Evolutionary conservation across 2,113 vertebrate genomes (phyloP), one percentile per base, ranked within the genome.

Genomic region (Hyperopisus bebe): DNA sequence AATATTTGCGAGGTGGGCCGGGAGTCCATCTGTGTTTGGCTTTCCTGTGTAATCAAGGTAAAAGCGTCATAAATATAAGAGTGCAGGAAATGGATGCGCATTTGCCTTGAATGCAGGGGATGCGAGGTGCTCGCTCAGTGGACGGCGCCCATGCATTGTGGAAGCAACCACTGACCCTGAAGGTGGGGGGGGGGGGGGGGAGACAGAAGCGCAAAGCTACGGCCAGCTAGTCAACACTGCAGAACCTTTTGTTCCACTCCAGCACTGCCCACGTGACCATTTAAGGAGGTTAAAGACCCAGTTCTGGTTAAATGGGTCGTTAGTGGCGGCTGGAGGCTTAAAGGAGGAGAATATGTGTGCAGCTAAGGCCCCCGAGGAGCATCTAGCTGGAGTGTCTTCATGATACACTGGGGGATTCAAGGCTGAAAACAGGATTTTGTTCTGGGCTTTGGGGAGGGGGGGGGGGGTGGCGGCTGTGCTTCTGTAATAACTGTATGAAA

Each of bases 1-100:
- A 93, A 94, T 94, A 93, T 94, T 94, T 94, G 92, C 92, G 91
- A 85, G 89, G 39, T 48, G 89, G 88, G 90, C 91, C 47, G 50
- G 39, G 48, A 91, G 13, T 91, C 90, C 89, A 90, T 74, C 91
- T 90, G 93, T 94, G 90, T 94, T 93, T 94, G 91, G 90, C 90
- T 90, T 88, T 89, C 87, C 83, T 50, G 27, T 70, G 62, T 90
- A 91, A 93, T 91, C 90, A 91, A 88, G 92, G 91, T 91, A 91
- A 91, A 91, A 91, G 9, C 87, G n/a, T 46, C 31, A 80, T 46
- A 80, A 82, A 39, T 31, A 39, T 39, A 21, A 55, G 27, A 27
- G 62, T 0, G 62, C 6, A 35, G 44, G 44, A 44, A 46, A 58
- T 85, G 88, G 91, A 91, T 88, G 39, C 88, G 88, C 92, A 93